Percentiles rank a stretch among this genome's conserved stretches.
Conservation (phyloP, 2,888 invertebrate species). For the Mimas tiliae region DNA sequence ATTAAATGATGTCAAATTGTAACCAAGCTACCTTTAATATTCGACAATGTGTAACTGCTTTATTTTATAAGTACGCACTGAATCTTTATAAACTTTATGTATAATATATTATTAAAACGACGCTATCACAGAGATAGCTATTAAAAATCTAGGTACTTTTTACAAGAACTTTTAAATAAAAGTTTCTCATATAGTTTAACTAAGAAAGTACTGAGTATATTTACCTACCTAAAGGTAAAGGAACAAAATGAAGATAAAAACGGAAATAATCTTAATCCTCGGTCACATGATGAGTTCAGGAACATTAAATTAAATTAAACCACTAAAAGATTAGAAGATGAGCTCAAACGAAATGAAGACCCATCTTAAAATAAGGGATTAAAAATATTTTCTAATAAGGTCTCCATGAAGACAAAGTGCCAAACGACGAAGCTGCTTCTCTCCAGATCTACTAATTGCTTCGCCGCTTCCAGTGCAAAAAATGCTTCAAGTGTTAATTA, state of each 20-base stretch:
- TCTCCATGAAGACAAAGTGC: constrained; percentile 34
- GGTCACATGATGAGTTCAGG: not conserved
- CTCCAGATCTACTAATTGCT: constrained; percentile 54
- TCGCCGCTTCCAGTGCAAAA: constrained; percentile 47
- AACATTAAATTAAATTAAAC: constrained; percentile 18
- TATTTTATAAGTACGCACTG: no score
- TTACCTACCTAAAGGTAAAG: not conserved
- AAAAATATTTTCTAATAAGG: constrained; percentile 32
- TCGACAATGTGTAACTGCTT: no score
- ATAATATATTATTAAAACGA: no score
- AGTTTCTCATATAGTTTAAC: no score
- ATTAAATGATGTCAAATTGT: no score
- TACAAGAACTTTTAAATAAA: no score
- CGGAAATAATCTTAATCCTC: not conserved
- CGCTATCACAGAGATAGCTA: no score
- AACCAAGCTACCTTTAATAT: no score
- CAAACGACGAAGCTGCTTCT: constrained; percentile 32
- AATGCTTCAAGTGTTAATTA: constrained; percentile 56
- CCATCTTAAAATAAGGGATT: not conserved
- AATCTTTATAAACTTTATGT: no score
- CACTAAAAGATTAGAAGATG: not conserved
- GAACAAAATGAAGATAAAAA: constrained; percentile 1
- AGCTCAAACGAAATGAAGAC: not conserved
- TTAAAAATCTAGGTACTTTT: no score
- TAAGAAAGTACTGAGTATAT: not conserved